Conservation (phyloP, 2,888 invertebrate species). For the Acronicta leporina region DNA sequence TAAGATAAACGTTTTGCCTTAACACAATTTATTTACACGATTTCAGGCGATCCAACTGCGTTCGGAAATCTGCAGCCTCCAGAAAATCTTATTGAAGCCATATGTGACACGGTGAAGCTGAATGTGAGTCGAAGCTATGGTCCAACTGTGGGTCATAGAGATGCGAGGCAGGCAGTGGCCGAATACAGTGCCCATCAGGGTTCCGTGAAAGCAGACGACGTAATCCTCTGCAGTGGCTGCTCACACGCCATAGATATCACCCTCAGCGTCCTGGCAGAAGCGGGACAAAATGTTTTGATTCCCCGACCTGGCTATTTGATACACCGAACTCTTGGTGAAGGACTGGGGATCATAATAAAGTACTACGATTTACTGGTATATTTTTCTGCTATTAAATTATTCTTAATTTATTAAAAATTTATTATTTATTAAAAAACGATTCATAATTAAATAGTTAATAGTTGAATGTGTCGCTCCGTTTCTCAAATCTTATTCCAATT, state of each 20-base stretch:
- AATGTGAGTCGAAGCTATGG: constrained; percentile 95
- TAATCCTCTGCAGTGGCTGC: constrained; percentile 97
- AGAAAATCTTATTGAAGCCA: constrained; percentile 93
- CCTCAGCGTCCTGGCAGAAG: constrained; percentile 95
- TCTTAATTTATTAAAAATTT: no score
- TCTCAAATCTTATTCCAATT: no score
- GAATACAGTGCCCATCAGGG: constrained; percentile 93
- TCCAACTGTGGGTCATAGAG: constrained; percentile 93
- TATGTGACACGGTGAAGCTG: constrained; percentile 91
- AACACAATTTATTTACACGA: background rate
- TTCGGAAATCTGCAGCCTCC: constrained; percentile 97
- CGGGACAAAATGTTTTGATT: constrained; percentile 97
- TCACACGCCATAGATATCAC: constrained; percentile 97
- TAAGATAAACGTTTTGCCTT: no score
- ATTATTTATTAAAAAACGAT: no score
- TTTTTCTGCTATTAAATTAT: background rate
- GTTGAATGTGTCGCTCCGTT: no score
- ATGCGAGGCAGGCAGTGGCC: constrained; percentile 94
- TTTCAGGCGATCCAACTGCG: constrained; percentile 96
- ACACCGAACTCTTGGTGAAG: constrained; percentile 95
- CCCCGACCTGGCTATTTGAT: constrained; percentile 98
- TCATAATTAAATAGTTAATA: no score
- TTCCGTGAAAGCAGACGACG: constrained; percentile 90
- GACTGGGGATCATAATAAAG: constrained; percentile 93
- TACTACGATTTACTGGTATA: constrained; percentile 91